These are phyloP conservation scores for Pyrochroa serraticornis DNA, from an alignment of 2,888 invertebrate species.

Conservation along the genomic window DNA sequence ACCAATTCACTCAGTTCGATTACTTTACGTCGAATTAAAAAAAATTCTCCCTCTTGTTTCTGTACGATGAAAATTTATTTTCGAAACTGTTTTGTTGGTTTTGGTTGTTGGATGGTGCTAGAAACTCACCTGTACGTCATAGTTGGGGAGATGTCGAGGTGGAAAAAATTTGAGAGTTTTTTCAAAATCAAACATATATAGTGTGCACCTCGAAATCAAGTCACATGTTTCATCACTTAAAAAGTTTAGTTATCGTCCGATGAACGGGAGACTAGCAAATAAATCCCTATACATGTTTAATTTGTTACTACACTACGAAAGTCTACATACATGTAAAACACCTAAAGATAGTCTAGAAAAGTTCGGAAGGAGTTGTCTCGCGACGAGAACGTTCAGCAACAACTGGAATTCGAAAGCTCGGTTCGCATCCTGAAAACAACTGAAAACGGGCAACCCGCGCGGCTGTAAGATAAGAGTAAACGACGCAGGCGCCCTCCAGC, in stretches of 20 bases:
- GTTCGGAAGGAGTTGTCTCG: slow-evolving; percentile 15
- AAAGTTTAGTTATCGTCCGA: neutral
- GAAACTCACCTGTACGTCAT: slow-evolving; percentile 20
- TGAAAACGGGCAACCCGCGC: slow-evolving; percentile 31
- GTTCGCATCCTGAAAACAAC: slow-evolving; percentile 32
- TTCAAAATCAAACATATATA: slow-evolving; percentile 9
- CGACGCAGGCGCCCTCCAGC: slow-evolving; percentile 25
- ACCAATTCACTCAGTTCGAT: too few relatives aligned
- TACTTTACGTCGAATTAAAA: too few relatives aligned
- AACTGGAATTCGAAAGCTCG: slow-evolving; percentile 29
- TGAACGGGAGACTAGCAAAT: neutral
- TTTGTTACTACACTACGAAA: neutral
- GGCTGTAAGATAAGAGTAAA: slow-evolving; percentile 26
- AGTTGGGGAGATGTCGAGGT: neutral
- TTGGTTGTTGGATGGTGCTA: neutral
- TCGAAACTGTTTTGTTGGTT: neutral
- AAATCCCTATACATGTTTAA: slow-evolving; percentile 11
- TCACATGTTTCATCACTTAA: slow-evolving; percentile 22
- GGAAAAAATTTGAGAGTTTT: slow-evolving; percentile 12
- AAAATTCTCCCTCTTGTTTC: too few relatives aligned
- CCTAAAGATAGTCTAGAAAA: slow-evolving; percentile 8
- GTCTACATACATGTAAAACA: slow-evolving; percentile 8
- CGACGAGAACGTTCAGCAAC: slow-evolving; percentile 23
- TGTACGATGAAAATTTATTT: too few relatives aligned
- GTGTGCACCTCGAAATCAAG: slow-evolving; percentile 6